Evolutionary conservation across 2,888 invertebrate species (phyloP).

Genomic region (Brenthis daphne): DNA sequence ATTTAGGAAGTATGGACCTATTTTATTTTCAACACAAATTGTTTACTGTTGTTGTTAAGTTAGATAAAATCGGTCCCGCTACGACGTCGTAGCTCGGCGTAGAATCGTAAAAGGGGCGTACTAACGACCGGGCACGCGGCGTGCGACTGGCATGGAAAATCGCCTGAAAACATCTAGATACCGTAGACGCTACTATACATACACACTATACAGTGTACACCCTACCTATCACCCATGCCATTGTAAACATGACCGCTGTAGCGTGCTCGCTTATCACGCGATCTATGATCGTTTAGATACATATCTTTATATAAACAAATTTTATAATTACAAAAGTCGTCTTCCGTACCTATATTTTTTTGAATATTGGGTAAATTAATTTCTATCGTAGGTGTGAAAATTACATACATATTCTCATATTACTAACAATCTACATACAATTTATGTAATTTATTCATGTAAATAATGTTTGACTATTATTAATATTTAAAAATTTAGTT

Average conservation of each 20-base stretch:
- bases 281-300: conserved; percentile 34
- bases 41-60: conserved; percentile 11
- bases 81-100: conserved; percentile 58
- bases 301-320: conserved; percentile 28
- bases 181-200: conserved; percentile 30
- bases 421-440: too few relatives aligned
- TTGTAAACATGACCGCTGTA: conserved; percentile 57
- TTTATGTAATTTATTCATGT: too few relatives aligned
- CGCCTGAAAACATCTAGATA: conserved; percentile 45
- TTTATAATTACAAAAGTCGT: conserved; percentile 10
- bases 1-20: not conserved
- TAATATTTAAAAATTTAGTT: too few relatives aligned
- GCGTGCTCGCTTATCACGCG: conserved; percentile 53
- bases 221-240: conserved; percentile 43
- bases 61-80: conserved; percentile 24
- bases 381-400: too few relatives aligned
- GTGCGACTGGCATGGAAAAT: conserved; percentile 53
- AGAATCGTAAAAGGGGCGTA: conserved; percentile 47
- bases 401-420: too few relatives aligned
- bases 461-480: too few relatives aligned
- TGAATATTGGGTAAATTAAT: too few relatives aligned
- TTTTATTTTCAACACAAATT: not conserved
- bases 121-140: conserved; percentile 52
- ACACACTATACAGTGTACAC: conserved; percentile 27
- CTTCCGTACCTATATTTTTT: not conserved